These are phyloP conservation scores for Callaeas wilsoni DNA, from an alignment of 2,113 vertebrate genomes.

Conservation along the genomic window DNA sequence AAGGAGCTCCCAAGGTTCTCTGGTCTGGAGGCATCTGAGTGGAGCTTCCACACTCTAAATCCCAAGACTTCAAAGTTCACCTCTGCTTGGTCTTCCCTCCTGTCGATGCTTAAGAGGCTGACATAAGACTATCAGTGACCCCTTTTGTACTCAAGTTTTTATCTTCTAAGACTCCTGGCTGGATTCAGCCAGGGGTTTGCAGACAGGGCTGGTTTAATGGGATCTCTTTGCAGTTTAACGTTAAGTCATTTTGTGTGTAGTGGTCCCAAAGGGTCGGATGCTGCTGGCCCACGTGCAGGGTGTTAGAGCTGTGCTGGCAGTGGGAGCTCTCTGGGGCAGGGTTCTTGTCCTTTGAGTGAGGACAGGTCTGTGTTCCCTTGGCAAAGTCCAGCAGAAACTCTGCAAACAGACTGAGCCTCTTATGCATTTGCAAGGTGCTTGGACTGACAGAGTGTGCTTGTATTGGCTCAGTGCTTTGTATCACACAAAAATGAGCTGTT, in stretches of 20 bases:
- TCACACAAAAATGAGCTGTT: neutral
- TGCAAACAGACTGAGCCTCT: neutral
- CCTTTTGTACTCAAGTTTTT: neutral
- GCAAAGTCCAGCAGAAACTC: neutral
- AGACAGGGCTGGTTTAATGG: neutral
- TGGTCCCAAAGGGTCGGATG: neutral
- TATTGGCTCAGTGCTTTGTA: neutral
- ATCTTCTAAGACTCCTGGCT: neutral
- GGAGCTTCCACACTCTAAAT: neutral
- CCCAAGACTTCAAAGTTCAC: neutral
- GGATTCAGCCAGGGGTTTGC: neutral
- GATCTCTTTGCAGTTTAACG: neutral
- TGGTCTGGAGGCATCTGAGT: neutral
- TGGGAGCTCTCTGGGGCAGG: neutral
- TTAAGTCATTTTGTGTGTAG: neutral
- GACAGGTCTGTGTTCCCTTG: neutral
- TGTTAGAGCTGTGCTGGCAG: neutral
- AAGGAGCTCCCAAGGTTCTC: neutral
- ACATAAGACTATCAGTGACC: too few species aligned
- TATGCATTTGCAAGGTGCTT: neutral
- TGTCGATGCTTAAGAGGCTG: accelerated
- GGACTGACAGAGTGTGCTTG: neutral
- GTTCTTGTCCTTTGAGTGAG: neutral
- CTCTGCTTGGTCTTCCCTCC: neutral
- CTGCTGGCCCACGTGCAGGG: neutral